phyloP scores from a whole-genome alignment of 2,888 invertebrate genomes.

The Sarcophaga subvicina region DNA sequence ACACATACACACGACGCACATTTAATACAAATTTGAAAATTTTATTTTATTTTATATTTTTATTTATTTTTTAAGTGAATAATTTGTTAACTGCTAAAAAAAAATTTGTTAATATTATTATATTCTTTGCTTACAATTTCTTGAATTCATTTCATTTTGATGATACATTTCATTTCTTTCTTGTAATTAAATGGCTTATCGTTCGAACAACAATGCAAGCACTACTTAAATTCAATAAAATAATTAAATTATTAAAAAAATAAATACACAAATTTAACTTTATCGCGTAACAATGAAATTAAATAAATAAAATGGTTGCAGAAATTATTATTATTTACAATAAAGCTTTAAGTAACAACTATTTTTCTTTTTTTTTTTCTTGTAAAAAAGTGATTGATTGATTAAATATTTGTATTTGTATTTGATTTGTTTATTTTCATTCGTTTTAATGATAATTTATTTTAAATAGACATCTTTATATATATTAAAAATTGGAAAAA shows the following conservation, averaged over 20 bases:
- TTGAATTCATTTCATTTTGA: conserved; percentile 1
- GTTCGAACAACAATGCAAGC: conserved; percentile 39
- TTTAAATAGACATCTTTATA: conserved; percentile 56
- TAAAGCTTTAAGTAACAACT: conserved; percentile 33
- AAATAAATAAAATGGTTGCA: conserved; percentile 2
- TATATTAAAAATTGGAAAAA: conserved; percentile 59
- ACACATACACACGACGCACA: conserved; percentile 59
- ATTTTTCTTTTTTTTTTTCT: conserved; percentile 4
- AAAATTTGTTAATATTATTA: conserved; percentile 52
- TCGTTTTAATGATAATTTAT: conserved; percentile 28
- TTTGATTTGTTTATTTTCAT: conserved; percentile 20
- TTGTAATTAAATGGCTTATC: too few species aligned
- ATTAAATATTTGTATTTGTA: conserved; percentile 15
- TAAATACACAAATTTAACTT: too few species aligned
- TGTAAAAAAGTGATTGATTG: conserved; percentile 23
- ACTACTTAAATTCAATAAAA: conserved; percentile 43
- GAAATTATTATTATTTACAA: conserved; percentile 18
- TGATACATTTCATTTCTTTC: background rate
- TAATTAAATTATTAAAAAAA: too few species aligned
- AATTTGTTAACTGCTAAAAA: conserved; percentile 57
- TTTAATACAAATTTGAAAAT: conserved; percentile 54
- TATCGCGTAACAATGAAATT: background rate
- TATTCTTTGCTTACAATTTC: conserved; percentile 44
- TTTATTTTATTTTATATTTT: conserved; percentile 39
- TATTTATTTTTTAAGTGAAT: conserved; percentile 43